Evolutionary conservation across 2,113 vertebrate species (phyloP), one percentile per base, ranked within the genome.

Genomic region (Pelecanus crispus): DNA sequence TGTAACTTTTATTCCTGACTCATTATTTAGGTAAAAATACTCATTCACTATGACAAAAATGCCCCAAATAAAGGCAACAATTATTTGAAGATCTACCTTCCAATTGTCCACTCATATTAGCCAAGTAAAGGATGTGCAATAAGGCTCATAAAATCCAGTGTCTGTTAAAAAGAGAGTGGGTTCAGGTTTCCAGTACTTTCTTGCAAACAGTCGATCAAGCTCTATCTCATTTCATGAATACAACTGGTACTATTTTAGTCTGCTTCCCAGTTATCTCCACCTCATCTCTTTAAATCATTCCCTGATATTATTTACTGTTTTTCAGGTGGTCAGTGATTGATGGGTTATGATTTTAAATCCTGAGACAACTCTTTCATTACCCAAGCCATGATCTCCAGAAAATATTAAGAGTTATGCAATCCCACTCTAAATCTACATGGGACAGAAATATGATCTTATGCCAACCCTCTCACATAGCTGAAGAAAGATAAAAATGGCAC

Each of bases 1-100:
- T 12, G 20, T 92, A 89, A 89, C 83, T 92, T 93, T 75, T 87
- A 89, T 75, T 94, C 65, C 62, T 92, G 52, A 92, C 29, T 95
- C 80, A 89, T 94, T 20, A 81, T 84, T 86, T 67, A 31, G 8
- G 25, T 56, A 78, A 94, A 85, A 94, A 73, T 53, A 58, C 3
- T 79, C 63, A 87, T 38, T 74, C 31, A n/a, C 7, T 72, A 25
- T 72, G 44, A 65, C 17, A 86, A 70, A 92, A 92, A 62, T 52
- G 3, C 7, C 7, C 24, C 10, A 92, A 86, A 84, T 53, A 84
- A 81, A 72, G 21, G 4, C 6, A 87, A 56, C 21, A 52, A 49
- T 11, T 40, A 45, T 26, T 66, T 81, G 17, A 84, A 78, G 11
- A 49, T 72, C 11, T 90, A 13, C 17, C 18, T 90, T 50, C 7